These are phyloP conservation scores for Gymnobelideus leadbeateri DNA, from an alignment of 2,113 vertebrate genomes.

Conservation along the genomic window DNA sequence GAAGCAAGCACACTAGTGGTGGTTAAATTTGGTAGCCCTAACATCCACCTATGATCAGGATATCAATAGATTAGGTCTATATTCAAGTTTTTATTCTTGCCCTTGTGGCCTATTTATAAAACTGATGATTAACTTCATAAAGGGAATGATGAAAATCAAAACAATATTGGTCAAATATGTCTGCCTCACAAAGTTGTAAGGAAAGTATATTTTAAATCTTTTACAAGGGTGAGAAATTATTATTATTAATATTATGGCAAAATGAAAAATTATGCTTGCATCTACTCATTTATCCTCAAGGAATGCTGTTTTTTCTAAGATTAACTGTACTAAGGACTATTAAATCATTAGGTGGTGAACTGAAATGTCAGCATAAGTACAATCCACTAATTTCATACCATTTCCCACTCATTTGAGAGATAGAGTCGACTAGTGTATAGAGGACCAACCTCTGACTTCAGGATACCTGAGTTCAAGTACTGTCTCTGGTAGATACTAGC, in stretches of 20 bases:
- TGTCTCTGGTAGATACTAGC: not conserved
- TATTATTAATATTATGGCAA: not conserved
- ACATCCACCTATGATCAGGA: no score
- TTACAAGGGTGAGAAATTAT: not conserved
- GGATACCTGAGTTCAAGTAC: not conserved
- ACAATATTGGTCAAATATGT: no score
- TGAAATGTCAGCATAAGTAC: not conserved
- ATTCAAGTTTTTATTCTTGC: no score
- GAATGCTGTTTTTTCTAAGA: not conserved
- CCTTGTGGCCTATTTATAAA: no score
- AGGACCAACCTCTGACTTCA: not conserved
- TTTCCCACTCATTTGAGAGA: not conserved
- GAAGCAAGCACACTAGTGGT: no score
- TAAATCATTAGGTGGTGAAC: not conserved
- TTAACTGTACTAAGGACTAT: not conserved
- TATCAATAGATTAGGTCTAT: no score
- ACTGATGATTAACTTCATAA: no score
- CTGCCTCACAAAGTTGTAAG: not conserved
- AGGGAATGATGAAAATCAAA: no score
- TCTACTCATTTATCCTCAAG: not conserved
- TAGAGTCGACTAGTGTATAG: not conserved
- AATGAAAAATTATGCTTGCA: not conserved
- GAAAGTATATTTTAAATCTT: not conserved
- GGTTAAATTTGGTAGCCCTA: no score
- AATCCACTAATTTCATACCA: not conserved